Evolutionary conservation across 1,140 invertebrate genomes (phyloP).

Genomic region (Drosophila varians): DNA sequence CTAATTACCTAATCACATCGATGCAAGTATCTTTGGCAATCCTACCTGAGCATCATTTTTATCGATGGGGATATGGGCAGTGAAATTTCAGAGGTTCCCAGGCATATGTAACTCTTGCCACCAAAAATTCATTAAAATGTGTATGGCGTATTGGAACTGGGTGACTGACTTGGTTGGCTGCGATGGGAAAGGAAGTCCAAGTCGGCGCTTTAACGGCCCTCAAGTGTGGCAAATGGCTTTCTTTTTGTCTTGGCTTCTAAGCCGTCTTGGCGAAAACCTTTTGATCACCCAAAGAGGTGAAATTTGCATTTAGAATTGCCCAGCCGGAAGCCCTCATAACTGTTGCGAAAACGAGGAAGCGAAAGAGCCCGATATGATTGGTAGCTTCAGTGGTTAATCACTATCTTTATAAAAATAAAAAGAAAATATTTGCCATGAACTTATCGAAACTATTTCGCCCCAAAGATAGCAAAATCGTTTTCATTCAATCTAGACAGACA

Average conservation of each 20-base stretch:
- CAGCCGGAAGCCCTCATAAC: slow-evolving; percentile 18
- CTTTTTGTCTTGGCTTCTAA: slow-evolving; percentile 2
- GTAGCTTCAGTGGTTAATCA: not conserved
- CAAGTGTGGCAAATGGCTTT: slow-evolving; percentile 39
- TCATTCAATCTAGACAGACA: not conserved
- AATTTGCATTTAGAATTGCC: slow-evolving; percentile 16
- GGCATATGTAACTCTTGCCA: slow-evolving; percentile 21
- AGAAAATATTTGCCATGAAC: not conserved
- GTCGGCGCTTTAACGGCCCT: slow-evolving; percentile 54
- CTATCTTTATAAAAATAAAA: not conserved
- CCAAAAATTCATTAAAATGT: slow-evolving; percentile 64
- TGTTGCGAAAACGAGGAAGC: slow-evolving; percentile 19
- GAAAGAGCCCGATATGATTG: slow-evolving; percentile 2
- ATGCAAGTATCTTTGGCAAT: slow-evolving; percentile 30
- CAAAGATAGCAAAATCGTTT: not conserved
- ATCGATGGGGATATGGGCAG: not conserved
- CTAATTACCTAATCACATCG: slow-evolving; percentile 61
- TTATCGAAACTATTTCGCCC: not conserved
- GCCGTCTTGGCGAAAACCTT: slow-evolving; percentile 31
- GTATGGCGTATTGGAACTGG: slow-evolving; percentile 43
- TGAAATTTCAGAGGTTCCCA: slow-evolving; percentile 48
- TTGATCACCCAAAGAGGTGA: slow-evolving; percentile 18
- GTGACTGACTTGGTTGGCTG: slow-evolving; percentile 19
- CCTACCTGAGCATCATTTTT: not conserved
- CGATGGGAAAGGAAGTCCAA: slow-evolving; percentile 72